Evolutionary conservation across 2,113 vertebrate genomes (phyloP).

Genomic region (Trochalopteron elliotii): DNA sequence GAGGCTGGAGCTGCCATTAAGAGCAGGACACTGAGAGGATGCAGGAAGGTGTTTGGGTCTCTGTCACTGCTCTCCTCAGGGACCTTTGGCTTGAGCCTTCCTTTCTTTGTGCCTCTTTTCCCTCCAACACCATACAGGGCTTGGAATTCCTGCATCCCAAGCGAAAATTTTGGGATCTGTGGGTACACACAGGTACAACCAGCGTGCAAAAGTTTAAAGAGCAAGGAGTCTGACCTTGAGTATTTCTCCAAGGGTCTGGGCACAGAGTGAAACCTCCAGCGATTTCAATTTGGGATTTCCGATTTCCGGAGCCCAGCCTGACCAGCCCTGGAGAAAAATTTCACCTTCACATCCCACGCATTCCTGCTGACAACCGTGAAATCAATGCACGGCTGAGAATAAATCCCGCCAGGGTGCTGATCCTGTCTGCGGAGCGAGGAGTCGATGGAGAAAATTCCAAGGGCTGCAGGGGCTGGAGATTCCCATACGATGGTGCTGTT

Average conservation of each 20-base stretch:
- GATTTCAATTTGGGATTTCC: neutral
- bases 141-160: neutral
- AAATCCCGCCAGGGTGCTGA: neutral
- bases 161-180: neutral
- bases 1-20: neutral
- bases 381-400: neutral
- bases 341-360: neutral
- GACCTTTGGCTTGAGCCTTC: neutral
- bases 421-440: accelerated
- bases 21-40: neutral
- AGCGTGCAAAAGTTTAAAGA: accelerated
- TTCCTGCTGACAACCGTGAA: neutral
- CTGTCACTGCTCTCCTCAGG: neutral
- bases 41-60: neutral
- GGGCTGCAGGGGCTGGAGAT: neutral
- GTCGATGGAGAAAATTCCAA: neutral
- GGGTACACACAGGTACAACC: neutral
- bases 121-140: neutral
- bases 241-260: neutral
- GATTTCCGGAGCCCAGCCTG: neutral
- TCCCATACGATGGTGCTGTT: conserved; percentile 57
- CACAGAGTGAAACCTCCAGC: neutral
- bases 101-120: neutral
- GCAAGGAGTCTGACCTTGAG: neutral
- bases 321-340: neutral